Evolutionary conservation across 2,113 vertebrate species (phyloP), one percentile per base, ranked within the genome.

Genomic region (Oceanodroma tethys): DNA sequence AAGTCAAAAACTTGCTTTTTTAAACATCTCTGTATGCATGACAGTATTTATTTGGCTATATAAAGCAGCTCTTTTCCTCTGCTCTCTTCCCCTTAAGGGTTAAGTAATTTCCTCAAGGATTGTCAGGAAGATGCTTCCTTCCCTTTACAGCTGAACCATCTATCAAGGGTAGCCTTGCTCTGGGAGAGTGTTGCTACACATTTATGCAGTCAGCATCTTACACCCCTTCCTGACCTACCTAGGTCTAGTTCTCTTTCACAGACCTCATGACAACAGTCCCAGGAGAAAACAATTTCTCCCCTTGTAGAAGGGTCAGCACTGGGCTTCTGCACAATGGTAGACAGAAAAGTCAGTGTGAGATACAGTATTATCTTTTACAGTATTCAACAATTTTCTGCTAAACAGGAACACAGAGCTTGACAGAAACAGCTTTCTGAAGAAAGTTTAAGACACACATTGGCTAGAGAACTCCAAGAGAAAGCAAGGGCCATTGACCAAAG

Each of bases 61-160:
- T 85, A 95, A 84, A 90, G 26, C 62, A 82, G 6, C 25, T 32
- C 9, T 93, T 86, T 90, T 76, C 66, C 70, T 86, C 45, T 80
- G n/a, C 14, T 89, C 26, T 83, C 55, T 80, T 90, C 16, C 43
- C 12, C 16, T 76, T 27, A 66, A 94, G 62, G 16, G 56, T 88
- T 94, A 95, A 91, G 53, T 72, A 1, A 94, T 88, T 97, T 97
- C 93, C 93, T 91, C 32, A 76, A 55, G 66, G 47, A 70, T 4
- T 88, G 47, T 85, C 74, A 93, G 81, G 78, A 93, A 86, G 91
- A 90, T 72, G 50, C 71, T 97, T 97, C 87, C 93, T 96, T 97
- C 91, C 93, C 58, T 91, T 86, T 65, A 76, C 47, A 83, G 89
- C 45, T 95, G 78, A 93, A 81, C 58, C 8, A 14, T 63, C 58